Percentiles rank a stretch among this genome's conserved stretches.
These are phyloP conservation scores for Emys orbicularis DNA, from an alignment of 2,797 vertebrate species.

Conservation along the genomic window DNA sequence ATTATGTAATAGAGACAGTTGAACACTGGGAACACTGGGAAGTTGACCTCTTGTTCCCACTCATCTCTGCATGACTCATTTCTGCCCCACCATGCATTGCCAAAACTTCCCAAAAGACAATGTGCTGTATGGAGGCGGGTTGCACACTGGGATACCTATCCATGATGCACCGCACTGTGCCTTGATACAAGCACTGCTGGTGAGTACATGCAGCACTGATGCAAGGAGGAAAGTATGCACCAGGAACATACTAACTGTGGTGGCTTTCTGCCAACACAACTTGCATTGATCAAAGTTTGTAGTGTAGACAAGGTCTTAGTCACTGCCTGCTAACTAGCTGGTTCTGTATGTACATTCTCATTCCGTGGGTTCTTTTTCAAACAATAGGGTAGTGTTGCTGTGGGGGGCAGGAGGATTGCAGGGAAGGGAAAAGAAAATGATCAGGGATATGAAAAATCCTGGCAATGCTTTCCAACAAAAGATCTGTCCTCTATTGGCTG, in stretches of 20 bases:
- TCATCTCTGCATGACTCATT: not conserved
- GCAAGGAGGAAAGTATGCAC: no score
- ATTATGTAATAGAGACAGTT: not conserved
- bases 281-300: not conserved
- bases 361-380: not conserved
- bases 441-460: not conserved
- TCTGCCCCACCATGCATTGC: not conserved
- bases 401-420: fast-evolving
- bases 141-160: no score
- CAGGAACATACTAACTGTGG: no score
- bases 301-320: not conserved
- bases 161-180: no score
- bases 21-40: not conserved
- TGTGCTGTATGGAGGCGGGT: no score
- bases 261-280: no score
- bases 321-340: not conserved
- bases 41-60: not conserved
- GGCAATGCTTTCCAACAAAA: constrained; percentile 15
- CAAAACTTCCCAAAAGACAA: not conserved
- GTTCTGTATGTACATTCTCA: not conserved
- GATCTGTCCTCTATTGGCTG: constrained; percentile 14
- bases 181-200: no score
- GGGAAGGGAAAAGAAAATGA: constrained; percentile 20
- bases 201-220: no score
- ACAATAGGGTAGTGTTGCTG: not conserved